Percentiles rank a stretch among this genome's conserved stretches.
Evolutionary conservation across 2,888 invertebrate species (phyloP).

Genomic region (Acrocera orbiculus): DNA sequence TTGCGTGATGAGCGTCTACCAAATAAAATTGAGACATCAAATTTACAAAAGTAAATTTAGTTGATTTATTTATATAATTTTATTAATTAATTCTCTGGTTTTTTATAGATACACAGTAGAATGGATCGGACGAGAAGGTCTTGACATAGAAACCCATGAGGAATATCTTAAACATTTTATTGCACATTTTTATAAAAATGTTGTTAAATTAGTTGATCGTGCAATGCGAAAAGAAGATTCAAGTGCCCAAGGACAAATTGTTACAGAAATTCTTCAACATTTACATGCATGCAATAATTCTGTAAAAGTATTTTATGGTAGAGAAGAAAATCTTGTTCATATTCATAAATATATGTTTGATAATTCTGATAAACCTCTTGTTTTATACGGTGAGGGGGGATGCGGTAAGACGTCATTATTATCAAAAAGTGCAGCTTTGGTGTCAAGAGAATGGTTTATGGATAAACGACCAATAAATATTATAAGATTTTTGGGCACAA

Average conservation of each 20-base stretch:
- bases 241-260: slow-evolving; percentile 81
- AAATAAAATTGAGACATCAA: slow-evolving; percentile 72
- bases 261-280: slow-evolving; percentile 87
- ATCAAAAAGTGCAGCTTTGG: slow-evolving; percentile 77
- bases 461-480: slow-evolving; percentile 68
- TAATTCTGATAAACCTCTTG: slow-evolving; percentile 70
- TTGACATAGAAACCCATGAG: slow-evolving; percentile 80
- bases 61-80: not conserved
- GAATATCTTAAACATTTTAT: slow-evolving; percentile 91
- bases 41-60: slow-evolving; percentile 59
- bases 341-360: slow-evolving; percentile 72
- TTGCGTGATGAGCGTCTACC: slow-evolving; percentile 79
- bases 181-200: slow-evolving; percentile 83
- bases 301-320: slow-evolving; percentile 82
- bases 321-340: slow-evolving; percentile 65
- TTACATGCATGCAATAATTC: slow-evolving; percentile 90
- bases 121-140: slow-evolving; percentile 90
- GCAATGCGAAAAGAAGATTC: slow-evolving; percentile 94
- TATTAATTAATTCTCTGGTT: not conserved
- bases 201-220: slow-evolving; percentile 75
- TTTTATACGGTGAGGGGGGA: slow-evolving; percentile 87
- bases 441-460: slow-evolving; percentile 52
- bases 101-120: slow-evolving; percentile 70
- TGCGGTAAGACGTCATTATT: slow-evolving; percentile 95
- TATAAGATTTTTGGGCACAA: slow-evolving; percentile 86